Conservation (phyloP, 2,888 invertebrate species). For the Ectemnius lituratus region DNA sequence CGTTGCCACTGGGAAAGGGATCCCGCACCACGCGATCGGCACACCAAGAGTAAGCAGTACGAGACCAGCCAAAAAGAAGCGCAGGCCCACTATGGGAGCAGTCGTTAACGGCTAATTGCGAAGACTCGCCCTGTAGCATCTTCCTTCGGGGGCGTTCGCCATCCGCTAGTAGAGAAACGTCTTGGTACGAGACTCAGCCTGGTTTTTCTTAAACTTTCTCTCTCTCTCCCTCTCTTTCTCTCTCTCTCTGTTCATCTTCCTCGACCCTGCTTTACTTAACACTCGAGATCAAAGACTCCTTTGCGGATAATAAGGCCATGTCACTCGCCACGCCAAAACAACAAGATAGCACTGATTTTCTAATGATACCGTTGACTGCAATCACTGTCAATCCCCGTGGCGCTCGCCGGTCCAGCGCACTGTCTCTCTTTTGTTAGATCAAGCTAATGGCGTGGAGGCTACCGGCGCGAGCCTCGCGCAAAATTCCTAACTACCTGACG, state of each 20-base stretch:
- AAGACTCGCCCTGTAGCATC: background rate
- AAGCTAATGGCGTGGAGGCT: too few species aligned
- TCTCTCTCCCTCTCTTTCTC: background rate
- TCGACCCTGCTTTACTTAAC: background rate
- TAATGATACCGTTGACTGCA: slow-evolving; percentile 32
- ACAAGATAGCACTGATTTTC: slow-evolving; percentile 23
- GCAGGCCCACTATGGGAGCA: slow-evolving; percentile 16
- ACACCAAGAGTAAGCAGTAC: background rate
- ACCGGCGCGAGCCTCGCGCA: too few species aligned
- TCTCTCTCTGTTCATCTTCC: background rate
- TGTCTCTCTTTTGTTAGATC: background rate
- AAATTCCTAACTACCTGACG: too few species aligned
- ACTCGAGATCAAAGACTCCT: slow-evolving; percentile 22
- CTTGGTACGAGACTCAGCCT: slow-evolving; percentile 4
- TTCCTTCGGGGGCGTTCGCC: slow-evolving; percentile 2
- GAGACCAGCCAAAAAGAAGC: slow-evolving; percentile 15
- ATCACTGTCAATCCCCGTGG: slow-evolving; percentile 33
- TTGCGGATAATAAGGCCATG: slow-evolving; percentile 16
- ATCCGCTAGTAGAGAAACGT: background rate
- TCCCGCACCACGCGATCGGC: background rate
- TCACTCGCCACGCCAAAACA: slow-evolving; percentile 32
- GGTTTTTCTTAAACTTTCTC: slow-evolving; percentile 7
- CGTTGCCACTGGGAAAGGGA: too few species aligned
- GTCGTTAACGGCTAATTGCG: slow-evolving; percentile 40
- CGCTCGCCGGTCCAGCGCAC: slow-evolving; percentile 3